Base-by-base conservation (phyloP, 2,888 invertebrate species). In the Torymus aiolomorphi region DNA sequence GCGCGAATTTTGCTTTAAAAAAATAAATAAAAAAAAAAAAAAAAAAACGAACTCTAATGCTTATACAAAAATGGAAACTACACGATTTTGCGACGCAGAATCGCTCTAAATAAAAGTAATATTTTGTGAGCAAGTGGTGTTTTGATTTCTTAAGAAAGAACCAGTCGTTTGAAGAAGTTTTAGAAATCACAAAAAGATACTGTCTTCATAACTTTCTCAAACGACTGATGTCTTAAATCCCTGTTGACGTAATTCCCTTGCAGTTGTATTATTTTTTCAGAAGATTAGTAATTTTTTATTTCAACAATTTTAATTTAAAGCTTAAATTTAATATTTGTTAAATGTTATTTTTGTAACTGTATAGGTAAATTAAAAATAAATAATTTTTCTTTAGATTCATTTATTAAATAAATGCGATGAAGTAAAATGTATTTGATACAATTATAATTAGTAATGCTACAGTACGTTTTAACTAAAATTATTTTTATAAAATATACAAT, bases 31-130 rank as follows among this genome's bases (percentile, higher is more conserved):
- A 20, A 20, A 20, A 20, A 20, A 20, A 20, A 20, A 20, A 20
- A 20, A n/a, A n/a, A n/a, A 31, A 31, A 31, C 5, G 31, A 31
- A 78, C 13, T 78, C 62, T 67, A 56, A 42, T 51, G 59, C n/a
- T 77, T 20, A 31, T 63, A 63, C 51, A 52, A 72, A 75, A 72
- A 63, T 78, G 56, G 18, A 67, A 42, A 42, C 42, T 42, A 42
- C 8, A 76, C 62, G 76, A 78, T 77, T 82, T 80, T 72, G 76
- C 66, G 84, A 85, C 83, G 84, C 42, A 42, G 85, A 86, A 85
- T 86, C 86, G 86, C 83, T 85, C 83, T 87, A 83, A 88, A 88
- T 88, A 88, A 88, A 86, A 86, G 83, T 86, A 88, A 88, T 88
- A 88, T 88, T 88, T 88, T 88, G 87, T 87, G 88, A 88, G 85